Evolutionary conservation across 2,797 vertebrate genomes (phyloP).

Genomic region (Gymnothorax javanicus): DNA sequence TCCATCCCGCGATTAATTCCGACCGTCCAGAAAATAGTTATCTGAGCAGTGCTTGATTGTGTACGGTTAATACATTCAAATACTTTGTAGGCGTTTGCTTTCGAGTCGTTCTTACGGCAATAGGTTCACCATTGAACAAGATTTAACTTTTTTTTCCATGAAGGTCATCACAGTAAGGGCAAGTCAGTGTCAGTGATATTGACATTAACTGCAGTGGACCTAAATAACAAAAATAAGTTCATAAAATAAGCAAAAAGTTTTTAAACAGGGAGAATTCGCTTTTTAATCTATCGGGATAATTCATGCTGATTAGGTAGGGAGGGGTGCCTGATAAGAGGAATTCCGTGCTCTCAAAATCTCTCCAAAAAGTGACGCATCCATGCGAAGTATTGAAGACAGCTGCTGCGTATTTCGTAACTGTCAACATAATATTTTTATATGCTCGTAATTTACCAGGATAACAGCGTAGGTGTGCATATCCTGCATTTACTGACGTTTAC

Average conservation of each 20-base stretch:
- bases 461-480: slow-evolving; percentile 2
- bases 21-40: not conserved
- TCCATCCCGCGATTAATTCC: not conserved
- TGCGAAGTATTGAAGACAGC: not conserved
- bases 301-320: not conserved
- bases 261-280: not conserved
- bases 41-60: not conserved
- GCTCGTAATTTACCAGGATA: no score
- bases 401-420: not conserved
- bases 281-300: not conserved
- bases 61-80: not conserved
- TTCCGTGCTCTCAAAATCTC: not conserved
- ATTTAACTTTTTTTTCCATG: no score
- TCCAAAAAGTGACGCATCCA: not conserved
- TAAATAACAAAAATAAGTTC: not conserved
- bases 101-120: no score
- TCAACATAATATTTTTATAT: not conserved
- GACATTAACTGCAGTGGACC: not conserved
- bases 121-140: no score
- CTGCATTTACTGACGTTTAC: not conserved
- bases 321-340: not conserved
- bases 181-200: not conserved
- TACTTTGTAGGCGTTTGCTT: no score
- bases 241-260: not conserved
- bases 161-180: not conserved